Conservation (phyloP, 2,113 vertebrate species). For the Turdus rufiventris region DNA sequence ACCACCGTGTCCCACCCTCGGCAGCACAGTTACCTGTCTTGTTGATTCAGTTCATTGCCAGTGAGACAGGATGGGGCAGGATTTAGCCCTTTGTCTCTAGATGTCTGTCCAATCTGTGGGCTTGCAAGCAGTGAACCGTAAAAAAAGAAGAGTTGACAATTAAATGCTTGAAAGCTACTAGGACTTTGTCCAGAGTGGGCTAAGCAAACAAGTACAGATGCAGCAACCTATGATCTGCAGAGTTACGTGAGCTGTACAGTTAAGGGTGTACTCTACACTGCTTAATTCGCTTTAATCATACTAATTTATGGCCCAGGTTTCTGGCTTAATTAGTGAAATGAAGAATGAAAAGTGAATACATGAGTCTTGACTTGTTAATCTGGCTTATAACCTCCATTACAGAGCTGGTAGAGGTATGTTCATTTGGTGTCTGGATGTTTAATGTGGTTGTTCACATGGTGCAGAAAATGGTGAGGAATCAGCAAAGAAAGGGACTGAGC, state of each 20-base stretch:
- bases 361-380: background rate
- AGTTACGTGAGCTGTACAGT: background rate
- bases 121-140: background rate
- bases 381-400: background rate
- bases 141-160: constrained; percentile 52
- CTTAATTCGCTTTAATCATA: background rate
- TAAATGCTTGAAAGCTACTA: constrained; percentile 10
- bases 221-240: constrained; percentile 21
- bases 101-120: background rate
- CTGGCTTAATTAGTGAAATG: background rate
- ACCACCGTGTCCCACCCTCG: background rate
- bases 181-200: constrained; percentile 63
- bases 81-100: background rate
- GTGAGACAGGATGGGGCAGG: background rate
- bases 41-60: background rate
- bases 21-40: fast-evolving
- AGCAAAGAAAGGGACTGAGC: background rate
- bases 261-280: background rate
- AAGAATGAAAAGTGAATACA: background rate
- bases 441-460: background rate
- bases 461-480: background rate
- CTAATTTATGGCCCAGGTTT: background rate
- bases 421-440: background rate
- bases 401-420: background rate
- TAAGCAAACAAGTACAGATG: constrained; percentile 46